Evolutionary conservation across 2,888 invertebrate genomes (phyloP).

Genomic region (Agonopterix alstromeriana): DNA sequence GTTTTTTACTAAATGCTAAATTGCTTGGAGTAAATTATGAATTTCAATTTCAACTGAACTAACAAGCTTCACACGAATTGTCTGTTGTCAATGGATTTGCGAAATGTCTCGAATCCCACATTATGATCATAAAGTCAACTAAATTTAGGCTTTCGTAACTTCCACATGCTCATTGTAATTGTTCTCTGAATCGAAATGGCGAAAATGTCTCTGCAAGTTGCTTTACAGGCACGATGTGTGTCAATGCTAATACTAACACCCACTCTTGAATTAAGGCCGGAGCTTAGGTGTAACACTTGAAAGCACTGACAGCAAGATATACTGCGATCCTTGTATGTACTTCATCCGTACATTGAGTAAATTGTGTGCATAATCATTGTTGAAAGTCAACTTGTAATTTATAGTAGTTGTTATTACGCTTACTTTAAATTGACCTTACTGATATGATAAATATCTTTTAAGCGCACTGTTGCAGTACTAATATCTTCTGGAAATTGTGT

Average conservation of each 20-base stretch:
- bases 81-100: not conserved
- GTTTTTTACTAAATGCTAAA: constrained; percentile 5
- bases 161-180: constrained; percentile 36
- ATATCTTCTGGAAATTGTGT: too few relatives aligned
- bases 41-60: not conserved
- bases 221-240: constrained; percentile 44
- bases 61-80: not conserved
- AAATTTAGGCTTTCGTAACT: constrained; percentile 27
- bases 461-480: too few relatives aligned
- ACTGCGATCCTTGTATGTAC: constrained; percentile 22
- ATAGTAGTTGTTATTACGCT: constrained; percentile 3
- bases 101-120: constrained; percentile 10
- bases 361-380: constrained; percentile 5
- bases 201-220: constrained; percentile 46
- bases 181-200: constrained; percentile 34
- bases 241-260: constrained; percentile 66
- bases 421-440: not conserved
- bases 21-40: not conserved
- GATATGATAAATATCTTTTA: too few relatives aligned
- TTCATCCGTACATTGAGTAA: constrained; percentile 14
- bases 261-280: constrained; percentile 48
- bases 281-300: constrained; percentile 39
- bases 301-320: constrained; percentile 40
- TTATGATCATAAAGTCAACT: constrained; percentile 12
- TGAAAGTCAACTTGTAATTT: constrained; percentile 8